Base-by-base conservation (phyloP, 2,797 vertebrate genomes). In the Thalassophryne amazonica region DNA sequence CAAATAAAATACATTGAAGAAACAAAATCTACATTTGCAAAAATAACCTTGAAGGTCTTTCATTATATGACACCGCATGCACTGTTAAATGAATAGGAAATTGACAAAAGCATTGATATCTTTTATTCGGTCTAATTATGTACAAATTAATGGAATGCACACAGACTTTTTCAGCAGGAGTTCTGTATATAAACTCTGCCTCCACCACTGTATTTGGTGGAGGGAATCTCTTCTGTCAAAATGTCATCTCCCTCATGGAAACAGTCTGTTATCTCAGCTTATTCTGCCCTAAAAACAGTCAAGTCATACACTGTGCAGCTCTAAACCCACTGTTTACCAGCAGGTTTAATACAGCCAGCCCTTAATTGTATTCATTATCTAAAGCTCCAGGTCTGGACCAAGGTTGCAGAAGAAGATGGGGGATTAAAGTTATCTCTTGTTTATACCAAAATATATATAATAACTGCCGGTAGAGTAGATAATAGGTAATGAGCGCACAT, bases 321-420 rank as follows among this genome's bases (percentile, higher is more conserved):
- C 72, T 78, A 85, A 88, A 82, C 51, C 73, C 52, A 66, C 71
- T 84, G 82, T 84, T 88, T 86, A 86, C 86, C 69, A 72, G 56
- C 69, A 75, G 78, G 70, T 87, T 88, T 87, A 86, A 83, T 83
- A 73, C 79, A 72, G 76, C 69, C 46, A 69, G 67, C 49, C 74
- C 76, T 86, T 90, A 89, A 91, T 91, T 90, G 86, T 85, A 85
- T 88, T 87, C 85, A 90, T 90, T 90, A 90, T 90, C 88, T 85
- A 85, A 85, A 81, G 78, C 76, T 76, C 73, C 85, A 88, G 86
- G 81, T 86, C 79, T 69, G 77, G 70, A 80, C 74, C 83, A 83
- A 83, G 79, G 83, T 83, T 82, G 63, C 42, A 15, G 68, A 46
- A 73, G 80, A 57, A 81, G 83, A 89, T 87, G 82, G 50, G 84